These are phyloP conservation scores for Triplophysa yarkandensis DNA, from an alignment of 2,797 vertebrate genomes.

Conservation along the genomic window DNA sequence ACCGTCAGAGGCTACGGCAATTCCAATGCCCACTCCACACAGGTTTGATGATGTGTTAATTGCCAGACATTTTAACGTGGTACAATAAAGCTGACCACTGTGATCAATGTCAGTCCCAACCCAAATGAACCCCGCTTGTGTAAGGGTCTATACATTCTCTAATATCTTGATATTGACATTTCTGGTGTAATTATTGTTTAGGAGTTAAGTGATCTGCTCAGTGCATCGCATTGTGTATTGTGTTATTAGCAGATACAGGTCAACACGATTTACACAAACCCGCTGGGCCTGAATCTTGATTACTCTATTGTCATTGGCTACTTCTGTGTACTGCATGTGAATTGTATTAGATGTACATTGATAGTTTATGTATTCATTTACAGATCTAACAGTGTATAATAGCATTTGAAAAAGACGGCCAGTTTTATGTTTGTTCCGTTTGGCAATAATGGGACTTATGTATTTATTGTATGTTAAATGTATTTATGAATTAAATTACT, in stretches of 20 bases:
- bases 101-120: conserved; percentile 47
- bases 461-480: too few species aligned
- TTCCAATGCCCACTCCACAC: conserved; percentile 11
- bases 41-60: conserved; percentile 46
- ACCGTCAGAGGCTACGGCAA: conserved; percentile 12
- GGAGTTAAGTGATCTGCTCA: conserved; percentile 27
- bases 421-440: too few species aligned
- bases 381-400: too few species aligned
- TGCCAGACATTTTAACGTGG: conserved; percentile 30
- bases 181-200: conserved; percentile 25
- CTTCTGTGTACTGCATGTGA: conserved; percentile 18
- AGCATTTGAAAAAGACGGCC: too few species aligned
- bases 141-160: conserved; percentile 51
- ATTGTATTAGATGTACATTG: conserved; percentile 2
- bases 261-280: conserved; percentile 24
- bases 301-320: conserved; percentile 13
- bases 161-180: conserved; percentile 46
- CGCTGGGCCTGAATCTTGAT: conserved; percentile 10
- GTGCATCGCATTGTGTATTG: conserved; percentile 29
- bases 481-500: too few species aligned
- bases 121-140: conserved; percentile 30
- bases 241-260: conserved; percentile 28
- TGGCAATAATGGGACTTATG: too few species aligned
- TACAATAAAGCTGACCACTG: conserved; percentile 39
- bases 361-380: background rate